phyloP scores from a whole-genome alignment of 2,888 invertebrate genomes.

The Phengaris alcon region DNA sequence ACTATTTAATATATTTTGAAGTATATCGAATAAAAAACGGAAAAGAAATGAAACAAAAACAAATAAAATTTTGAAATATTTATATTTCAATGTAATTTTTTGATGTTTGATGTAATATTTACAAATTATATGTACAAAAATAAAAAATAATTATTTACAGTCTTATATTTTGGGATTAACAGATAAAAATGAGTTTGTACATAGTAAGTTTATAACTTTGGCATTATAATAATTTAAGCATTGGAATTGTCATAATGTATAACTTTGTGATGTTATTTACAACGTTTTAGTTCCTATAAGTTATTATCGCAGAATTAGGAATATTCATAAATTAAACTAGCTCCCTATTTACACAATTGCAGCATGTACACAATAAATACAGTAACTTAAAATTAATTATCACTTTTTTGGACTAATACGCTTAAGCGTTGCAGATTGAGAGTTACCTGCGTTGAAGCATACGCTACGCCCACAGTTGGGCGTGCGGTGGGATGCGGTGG shows the following conservation, averaged over 20 bases:
- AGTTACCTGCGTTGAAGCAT: constrained; percentile 83
- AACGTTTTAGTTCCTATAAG: constrained; percentile 46
- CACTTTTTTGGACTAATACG: constrained; percentile 78
- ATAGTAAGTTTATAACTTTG: constrained; percentile 71
- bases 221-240: constrained; percentile 67
- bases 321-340: constrained; percentile 64
- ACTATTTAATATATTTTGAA: constrained; percentile 20
- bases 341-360: constrained; percentile 54
- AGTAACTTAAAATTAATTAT: constrained; percentile 68
- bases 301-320: constrained; percentile 75
- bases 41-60: constrained; percentile 68
- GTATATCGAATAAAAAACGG: constrained; percentile 25
- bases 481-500: constrained; percentile 81
- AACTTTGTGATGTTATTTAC: constrained; percentile 26
- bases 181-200: constrained; percentile 70
- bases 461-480: constrained; percentile 90
- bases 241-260: constrained; percentile 40
- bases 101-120: constrained; percentile 60
- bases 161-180: constrained; percentile 53
- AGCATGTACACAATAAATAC: constrained; percentile 63
- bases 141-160: constrained; percentile 65
- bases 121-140: constrained; percentile 65
- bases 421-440: constrained; percentile 72
- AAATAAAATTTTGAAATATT: constrained; percentile 71
- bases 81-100: constrained; percentile 67